Conservation (phyloP, 2,113 vertebrate species). For the Lycocorax pyrrhopterus region DNA sequence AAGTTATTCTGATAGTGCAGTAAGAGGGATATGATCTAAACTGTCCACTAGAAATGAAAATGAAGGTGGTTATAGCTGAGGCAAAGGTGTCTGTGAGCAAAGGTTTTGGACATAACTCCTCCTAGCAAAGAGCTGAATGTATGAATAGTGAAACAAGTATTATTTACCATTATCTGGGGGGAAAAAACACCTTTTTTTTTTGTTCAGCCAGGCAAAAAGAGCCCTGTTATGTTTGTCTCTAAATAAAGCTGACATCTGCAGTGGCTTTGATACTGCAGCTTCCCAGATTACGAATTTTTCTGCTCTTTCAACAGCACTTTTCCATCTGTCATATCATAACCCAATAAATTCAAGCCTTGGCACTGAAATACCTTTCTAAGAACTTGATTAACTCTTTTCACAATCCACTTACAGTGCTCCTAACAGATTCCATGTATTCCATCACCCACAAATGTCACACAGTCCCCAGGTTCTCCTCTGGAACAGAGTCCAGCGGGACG, state of each 20-base stretch:
- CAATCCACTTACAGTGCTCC: neutral
- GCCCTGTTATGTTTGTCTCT: neutral
- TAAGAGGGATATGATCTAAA: neutral
- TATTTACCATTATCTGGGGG: neutral
- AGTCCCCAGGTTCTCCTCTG: neutral
- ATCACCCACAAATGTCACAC: neutral
- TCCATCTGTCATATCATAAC: neutral
- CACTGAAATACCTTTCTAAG: constrained; percentile 3
- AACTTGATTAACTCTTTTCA: constrained; percentile 18
- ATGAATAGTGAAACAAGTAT: neutral
- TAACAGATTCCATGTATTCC: neutral
- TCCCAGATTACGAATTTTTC: neutral
- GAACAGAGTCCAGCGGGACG: neutral
- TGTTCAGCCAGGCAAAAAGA: neutral
- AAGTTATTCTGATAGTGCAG: constrained; percentile 29
- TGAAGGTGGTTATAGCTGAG: neutral
- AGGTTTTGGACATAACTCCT: neutral
- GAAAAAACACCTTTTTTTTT: neutral
- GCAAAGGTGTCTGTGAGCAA: neutral
- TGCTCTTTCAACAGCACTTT: constrained; percentile 8
- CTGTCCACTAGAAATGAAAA: neutral
- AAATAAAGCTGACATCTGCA: neutral
- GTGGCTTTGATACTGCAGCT: neutral
- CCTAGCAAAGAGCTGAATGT: neutral
- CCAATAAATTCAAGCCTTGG: neutral